These are phyloP conservation scores for Nemoura dubitans DNA, from an alignment of 2,888 invertebrate genomes.

Conservation along the genomic window DNA sequence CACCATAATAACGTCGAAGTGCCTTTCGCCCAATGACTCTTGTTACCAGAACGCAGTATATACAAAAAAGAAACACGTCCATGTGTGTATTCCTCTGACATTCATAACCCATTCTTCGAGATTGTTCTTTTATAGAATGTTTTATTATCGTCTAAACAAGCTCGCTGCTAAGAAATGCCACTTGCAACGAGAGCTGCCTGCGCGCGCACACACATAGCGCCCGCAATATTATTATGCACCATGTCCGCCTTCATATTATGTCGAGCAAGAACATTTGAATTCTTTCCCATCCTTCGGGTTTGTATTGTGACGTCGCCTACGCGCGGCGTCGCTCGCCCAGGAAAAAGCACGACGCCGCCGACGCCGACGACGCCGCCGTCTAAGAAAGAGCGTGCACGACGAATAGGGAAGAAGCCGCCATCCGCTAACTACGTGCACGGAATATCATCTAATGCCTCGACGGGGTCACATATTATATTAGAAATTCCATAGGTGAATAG, in stretches of 20 bases:
- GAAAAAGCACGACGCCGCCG: not conserved
- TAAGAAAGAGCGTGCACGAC: too few relatives aligned
- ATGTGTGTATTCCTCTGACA: not conserved
- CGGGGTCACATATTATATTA: constrained; percentile 34
- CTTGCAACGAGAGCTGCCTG: too few relatives aligned
- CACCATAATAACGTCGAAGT: too few relatives aligned
- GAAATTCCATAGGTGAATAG: constrained; percentile 31
- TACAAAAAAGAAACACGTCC: too few relatives aligned
- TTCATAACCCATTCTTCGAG: not conserved
- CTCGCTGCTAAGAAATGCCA: not conserved
- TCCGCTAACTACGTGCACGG: constrained; percentile 18
- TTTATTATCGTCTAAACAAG: not conserved
- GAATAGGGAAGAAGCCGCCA: not conserved
- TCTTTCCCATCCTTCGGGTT: not conserved
- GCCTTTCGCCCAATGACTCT: too few relatives aligned
- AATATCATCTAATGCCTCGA: constrained; percentile 9
- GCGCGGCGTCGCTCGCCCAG: not conserved
- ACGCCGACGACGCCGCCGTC: too few relatives aligned
- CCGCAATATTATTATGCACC: not conserved
- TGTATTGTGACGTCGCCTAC: not conserved
- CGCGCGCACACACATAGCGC: not conserved
- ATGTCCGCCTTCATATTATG: not conserved
- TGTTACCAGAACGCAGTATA: too few relatives aligned
- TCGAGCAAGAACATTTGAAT: not conserved
- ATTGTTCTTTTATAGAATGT: not conserved